phyloP scores from a whole-genome alignment of 2,113 vertebrate genomes.

The Sinocyclocheilus anshuiensis region DNA sequence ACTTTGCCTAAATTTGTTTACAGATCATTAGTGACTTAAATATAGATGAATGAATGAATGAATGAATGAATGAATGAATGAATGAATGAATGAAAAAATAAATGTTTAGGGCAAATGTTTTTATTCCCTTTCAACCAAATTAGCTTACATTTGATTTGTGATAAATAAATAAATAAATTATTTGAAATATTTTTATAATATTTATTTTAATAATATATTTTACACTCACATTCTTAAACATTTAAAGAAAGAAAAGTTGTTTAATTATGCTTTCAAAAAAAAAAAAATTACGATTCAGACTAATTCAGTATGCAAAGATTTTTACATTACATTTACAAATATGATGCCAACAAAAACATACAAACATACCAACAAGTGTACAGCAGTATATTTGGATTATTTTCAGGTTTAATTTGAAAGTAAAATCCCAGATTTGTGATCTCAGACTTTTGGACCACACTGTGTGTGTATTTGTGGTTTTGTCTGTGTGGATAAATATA shows the following conservation, averaged over 20 bases:
- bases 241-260: background rate
- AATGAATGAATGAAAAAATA: too few relatives aligned
- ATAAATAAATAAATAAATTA: too few relatives aligned
- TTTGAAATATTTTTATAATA: background rate
- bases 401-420: background rate
- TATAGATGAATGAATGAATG: too few relatives aligned
- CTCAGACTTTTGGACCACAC: slow-evolving; percentile 26
- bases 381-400: background rate
- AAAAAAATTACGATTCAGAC: background rate
- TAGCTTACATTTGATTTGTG: too few relatives aligned
- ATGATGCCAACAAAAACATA: background rate
- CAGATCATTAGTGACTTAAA: too few relatives aligned
- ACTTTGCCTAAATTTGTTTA: too few relatives aligned
- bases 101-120: too few relatives aligned
- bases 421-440: background rate
- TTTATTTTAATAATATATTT: background rate
- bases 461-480: background rate
- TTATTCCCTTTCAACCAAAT: too few relatives aligned
- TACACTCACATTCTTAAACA: background rate
- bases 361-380: background rate
- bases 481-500: background rate
- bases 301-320: too few relatives aligned
- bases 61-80: too few relatives aligned
- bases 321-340: background rate
- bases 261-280: too few relatives aligned